These are phyloP conservation scores for Philopedon plagiatum DNA, from an alignment of 2,888 invertebrate species.

Conservation along the genomic window DNA sequence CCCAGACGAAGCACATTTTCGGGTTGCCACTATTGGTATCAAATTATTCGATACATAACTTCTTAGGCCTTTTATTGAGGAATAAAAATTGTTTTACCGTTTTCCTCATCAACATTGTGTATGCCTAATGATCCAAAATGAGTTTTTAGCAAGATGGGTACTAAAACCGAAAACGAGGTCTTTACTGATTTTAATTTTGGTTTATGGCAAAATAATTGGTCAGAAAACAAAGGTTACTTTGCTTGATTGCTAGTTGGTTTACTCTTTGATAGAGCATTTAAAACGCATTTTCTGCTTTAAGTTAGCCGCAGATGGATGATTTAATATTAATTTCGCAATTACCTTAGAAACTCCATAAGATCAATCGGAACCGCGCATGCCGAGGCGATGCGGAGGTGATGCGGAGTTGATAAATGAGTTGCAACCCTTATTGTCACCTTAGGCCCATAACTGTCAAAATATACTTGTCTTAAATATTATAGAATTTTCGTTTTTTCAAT, in stretches of 20 bases:
- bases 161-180: constrained; percentile 17
- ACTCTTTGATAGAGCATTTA: constrained; percentile 4
- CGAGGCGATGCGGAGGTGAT: too few species aligned
- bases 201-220: constrained; percentile 27
- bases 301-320: not conserved
- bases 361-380: too few species aligned
- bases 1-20: not conserved
- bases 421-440: too few species aligned
- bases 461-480: too few species aligned
- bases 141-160: constrained; percentile 20
- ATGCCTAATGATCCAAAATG: constrained; percentile 21
- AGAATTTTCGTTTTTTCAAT: too few species aligned
- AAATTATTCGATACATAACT: not conserved
- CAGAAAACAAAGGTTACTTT: constrained; percentile 14
- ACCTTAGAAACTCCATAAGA: too few species aligned
- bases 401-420: too few species aligned
- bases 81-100: constrained; percentile 13
- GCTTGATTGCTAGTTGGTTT: constrained; percentile 16
- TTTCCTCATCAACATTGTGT: constrained; percentile 15
- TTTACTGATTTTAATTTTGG: constrained; percentile 18
- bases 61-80: not conserved
- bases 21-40: not conserved
- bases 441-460: too few species aligned
- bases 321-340: too few species aligned
- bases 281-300: not conserved